phyloP scores from a whole-genome alignment of 2,888 invertebrate genomes.

The Drosophila mulleri region DNA sequence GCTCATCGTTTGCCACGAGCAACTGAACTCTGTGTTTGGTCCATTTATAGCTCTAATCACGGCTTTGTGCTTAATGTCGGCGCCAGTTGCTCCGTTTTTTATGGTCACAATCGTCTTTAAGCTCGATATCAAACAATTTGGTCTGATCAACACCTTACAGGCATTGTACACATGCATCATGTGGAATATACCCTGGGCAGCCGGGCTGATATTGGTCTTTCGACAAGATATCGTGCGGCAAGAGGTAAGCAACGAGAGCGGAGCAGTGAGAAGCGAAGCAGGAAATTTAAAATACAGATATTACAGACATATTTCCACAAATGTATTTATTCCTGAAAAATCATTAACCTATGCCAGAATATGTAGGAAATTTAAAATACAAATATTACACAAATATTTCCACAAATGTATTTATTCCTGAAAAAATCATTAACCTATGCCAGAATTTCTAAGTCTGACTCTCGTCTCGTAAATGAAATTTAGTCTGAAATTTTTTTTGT shows the following conservation, averaged over 20 bases:
- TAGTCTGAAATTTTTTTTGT: too few species aligned
- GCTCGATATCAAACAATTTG: conserved; percentile 11
- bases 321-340: too few species aligned
- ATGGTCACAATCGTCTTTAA: conserved; percentile 58
- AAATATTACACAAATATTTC: too few species aligned
- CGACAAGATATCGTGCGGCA: conserved; percentile 44
- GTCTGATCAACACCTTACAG: not conserved
- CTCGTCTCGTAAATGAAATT: too few species aligned
- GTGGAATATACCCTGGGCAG: conserved; percentile 57
- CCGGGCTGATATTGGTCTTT: conserved; percentile 40
- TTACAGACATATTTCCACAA: too few species aligned
- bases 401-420: too few species aligned
- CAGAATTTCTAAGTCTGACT: too few species aligned
- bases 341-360: too few species aligned
- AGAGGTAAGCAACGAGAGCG: conserved; percentile 17
- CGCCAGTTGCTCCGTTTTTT: conserved; percentile 64
- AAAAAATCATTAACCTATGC: too few species aligned
- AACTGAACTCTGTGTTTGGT: conserved; percentile 65
- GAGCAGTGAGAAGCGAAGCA: not conserved
- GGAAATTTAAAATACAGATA: not conserved
- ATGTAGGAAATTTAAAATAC: not conserved
- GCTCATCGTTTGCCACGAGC: conserved; percentile 56
- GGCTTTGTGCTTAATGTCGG: conserved; percentile 50
- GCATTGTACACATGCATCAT: conserved; percentile 19
- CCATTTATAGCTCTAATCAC: conserved; percentile 54